Conservation (phyloP, 1,140 invertebrate genomes). For the Atta cephalotes region DNA sequence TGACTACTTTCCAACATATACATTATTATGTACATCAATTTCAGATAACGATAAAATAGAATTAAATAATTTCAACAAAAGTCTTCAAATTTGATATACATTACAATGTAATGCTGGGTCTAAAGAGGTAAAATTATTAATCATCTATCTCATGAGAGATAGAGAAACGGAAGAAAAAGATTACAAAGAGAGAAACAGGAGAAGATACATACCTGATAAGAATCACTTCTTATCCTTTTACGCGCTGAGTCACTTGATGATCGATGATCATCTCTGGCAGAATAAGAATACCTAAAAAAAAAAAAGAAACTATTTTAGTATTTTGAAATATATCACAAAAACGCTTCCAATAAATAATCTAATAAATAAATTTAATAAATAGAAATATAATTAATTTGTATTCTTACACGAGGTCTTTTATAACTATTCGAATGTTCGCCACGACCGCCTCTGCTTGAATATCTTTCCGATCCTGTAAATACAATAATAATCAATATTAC, state of each 20-base stretch:
- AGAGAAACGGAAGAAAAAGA: conserved; percentile 1
- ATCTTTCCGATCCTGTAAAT: conserved; percentile 79
- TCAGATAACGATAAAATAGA: no score
- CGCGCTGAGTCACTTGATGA: conserved; percentile 81
- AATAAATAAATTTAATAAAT: no score
- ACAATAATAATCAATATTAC: conserved; percentile 34
- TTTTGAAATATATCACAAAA: neutral
- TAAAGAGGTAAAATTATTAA: conserved; percentile 3
- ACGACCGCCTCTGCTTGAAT: conserved; percentile 82
- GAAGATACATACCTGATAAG: conserved; percentile 82
- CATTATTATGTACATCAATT: no score
- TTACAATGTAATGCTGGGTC: no score
- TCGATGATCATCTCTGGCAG: conserved; percentile 81
- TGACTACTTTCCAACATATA: no score
- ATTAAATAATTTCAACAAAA: no score
- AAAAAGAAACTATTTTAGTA: conserved; percentile 6
- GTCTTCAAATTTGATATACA: no score
- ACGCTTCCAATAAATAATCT: no score
- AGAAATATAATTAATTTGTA: neutral
- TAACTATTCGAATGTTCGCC: conserved; percentile 84
- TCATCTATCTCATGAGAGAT: conserved; percentile 37
- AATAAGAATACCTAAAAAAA: conserved; percentile 80
- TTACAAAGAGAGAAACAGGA: neutral
- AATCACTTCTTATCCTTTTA: conserved; percentile 83
- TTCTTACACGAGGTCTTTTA: conserved; percentile 81